These are phyloP conservation scores for Strigamia maritima DNA, from an alignment of 2,888 invertebrate genomes.

Conservation along the genomic window DNA sequence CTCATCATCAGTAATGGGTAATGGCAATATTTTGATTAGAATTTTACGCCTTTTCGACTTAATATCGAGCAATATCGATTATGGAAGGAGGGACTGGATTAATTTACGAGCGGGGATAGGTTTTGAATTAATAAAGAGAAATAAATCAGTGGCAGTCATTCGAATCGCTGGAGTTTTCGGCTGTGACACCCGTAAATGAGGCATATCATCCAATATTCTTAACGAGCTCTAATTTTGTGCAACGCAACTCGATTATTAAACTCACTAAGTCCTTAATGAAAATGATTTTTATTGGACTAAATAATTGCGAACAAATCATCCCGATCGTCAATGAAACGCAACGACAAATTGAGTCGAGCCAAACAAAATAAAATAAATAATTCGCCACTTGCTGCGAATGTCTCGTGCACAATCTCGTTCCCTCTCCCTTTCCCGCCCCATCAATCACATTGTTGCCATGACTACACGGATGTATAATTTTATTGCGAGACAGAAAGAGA, in stretches of 20 bases:
- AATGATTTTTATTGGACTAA: conserved; percentile 1
- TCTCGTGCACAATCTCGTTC: background rate
- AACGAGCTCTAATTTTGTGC: conserved; percentile 31
- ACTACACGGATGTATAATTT: background rate
- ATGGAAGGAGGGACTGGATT: background rate
- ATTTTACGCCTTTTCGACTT: background rate
- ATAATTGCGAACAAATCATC: conserved; percentile 13
- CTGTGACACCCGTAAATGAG: conserved; percentile 16
- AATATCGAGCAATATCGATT: background rate
- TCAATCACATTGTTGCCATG: background rate
- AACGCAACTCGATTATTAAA: conserved; percentile 18
- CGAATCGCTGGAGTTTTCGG: background rate
- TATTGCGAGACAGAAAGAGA: background rate
- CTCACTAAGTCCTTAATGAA: conserved; percentile 1
- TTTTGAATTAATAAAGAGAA: background rate
- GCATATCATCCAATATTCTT: conserved; percentile 13
- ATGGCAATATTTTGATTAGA: background rate
- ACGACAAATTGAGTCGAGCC: background rate
- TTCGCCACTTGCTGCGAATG: no score
- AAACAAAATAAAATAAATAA: background rate
- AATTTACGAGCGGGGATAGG: background rate
- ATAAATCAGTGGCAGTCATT: conserved; percentile 5
- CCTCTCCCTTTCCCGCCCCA: background rate
- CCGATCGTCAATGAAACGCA: background rate
- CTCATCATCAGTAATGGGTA: no score